These are phyloP conservation scores for Lymantria monacha DNA, from an alignment of 2,888 invertebrate genomes.

Conservation along the genomic window DNA sequence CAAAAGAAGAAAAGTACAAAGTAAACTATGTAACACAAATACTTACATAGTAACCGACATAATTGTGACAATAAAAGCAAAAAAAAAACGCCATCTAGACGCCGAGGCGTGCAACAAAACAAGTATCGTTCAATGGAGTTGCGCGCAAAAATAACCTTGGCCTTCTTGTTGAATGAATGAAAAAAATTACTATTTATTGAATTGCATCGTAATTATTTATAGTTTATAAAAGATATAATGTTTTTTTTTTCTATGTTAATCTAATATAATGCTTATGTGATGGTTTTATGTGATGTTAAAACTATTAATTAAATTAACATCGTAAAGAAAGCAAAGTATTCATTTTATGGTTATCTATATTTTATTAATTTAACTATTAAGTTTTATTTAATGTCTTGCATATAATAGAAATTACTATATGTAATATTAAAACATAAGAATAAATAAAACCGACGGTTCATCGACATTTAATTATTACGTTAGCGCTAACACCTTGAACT, in stretches of 20 bases:
- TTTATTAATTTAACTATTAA: not conserved
- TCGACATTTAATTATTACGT: constrained; percentile 23
- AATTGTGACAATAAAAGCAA: constrained; percentile 31
- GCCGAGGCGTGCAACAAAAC: constrained; percentile 42
- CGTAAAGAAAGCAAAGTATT: not conserved
- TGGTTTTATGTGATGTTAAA: not conserved
- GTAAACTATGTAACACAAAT: constrained; percentile 9
- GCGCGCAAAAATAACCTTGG: constrained; percentile 51
- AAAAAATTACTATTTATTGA: not conserved
- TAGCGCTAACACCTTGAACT: constrained; percentile 48
- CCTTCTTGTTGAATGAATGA: constrained; percentile 13
- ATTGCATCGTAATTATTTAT: not conserved
- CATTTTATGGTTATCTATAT: not conserved
- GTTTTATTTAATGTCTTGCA: too few relatives aligned
- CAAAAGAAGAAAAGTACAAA: constrained; percentile 20
- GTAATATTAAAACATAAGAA: constrained; percentile 4
- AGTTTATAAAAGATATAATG: not conserved
- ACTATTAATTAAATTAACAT: too few relatives aligned
- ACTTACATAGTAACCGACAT: constrained; percentile 19
- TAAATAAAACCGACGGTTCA: constrained; percentile 37
- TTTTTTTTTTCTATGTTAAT: not conserved
- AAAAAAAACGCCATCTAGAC: constrained; percentile 54
- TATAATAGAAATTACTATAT: not conserved
- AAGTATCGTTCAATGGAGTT: constrained; percentile 10
- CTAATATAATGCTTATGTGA: not conserved